Evolutionary conservation across 2,113 vertebrate genomes (phyloP), one percentile per base, ranked within the genome.

Genomic region (Indri indri): DNA sequence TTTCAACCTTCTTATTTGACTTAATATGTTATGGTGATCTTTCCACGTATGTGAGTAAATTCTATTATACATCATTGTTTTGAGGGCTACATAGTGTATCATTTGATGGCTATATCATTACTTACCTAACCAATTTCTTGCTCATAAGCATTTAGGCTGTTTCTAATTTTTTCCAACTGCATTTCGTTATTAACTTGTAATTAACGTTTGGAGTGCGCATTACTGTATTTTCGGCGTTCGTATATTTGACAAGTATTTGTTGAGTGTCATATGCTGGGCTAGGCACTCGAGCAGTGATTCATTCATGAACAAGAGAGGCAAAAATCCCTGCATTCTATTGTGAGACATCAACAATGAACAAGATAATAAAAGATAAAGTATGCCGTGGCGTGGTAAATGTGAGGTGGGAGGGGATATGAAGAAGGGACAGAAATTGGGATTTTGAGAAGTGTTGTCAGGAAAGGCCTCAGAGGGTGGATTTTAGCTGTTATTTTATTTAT

Each of bases 111-210:
- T 40, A 3, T 45, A 61, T 88, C 61, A 25, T 92, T 81, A 50
- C 70, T 89, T 96, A 89, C 14, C 61, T 65, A 86, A 94, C n/a
- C 63, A 63, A 16, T 86, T 96, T 87, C 63, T 59, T n/a, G 65
- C 50, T 70, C 63, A 32, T 27, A 71, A 85, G 47, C 59, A 42
- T 93, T 88, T 82, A 76, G 81, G 40, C 32, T 37, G 42, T 88
- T 96, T 96, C 17, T 71, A n/a, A 76, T 59, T 94, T 86, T 86
- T 94, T 82, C 68, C 70, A 81, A 16, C 94, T 71, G 47, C 10
- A 7, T 95, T 96, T 92, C 81, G 25, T 37, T 65, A 88, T 84
- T 81, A 81, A 82, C 73, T 80, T 88, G 47, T 85, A 84, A 88
- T 70, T 90, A 85, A 90, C 8, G 84, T 25, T 54, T 22, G 9